Conservation (phyloP, 2,113 vertebrate species). For the Chroicocephalus ridibundus region DNA sequence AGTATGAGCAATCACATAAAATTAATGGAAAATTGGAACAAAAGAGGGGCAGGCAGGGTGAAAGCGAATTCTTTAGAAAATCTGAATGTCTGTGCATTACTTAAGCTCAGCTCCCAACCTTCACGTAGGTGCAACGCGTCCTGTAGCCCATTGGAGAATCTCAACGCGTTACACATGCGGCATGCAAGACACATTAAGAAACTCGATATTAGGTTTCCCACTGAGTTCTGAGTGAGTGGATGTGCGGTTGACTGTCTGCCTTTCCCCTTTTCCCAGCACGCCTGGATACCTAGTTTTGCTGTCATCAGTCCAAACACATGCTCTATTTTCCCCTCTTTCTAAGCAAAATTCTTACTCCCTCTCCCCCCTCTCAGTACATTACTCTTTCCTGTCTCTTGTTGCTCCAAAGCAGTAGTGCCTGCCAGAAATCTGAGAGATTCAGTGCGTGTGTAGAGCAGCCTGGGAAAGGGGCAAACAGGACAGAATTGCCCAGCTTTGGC, state of each 20-base stretch:
- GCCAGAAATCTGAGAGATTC: background rate
- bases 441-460: background rate
- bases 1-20: background rate
- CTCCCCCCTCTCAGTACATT: background rate
- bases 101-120: background rate
- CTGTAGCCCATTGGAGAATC: background rate
- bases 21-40: slow-evolving; percentile 26
- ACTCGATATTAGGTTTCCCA: background rate
- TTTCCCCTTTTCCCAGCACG: slow-evolving; percentile 39
- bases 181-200: background rate
- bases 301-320: slow-evolving; percentile 44
- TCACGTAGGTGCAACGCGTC: background rate
- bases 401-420: background rate
- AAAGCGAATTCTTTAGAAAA: background rate
- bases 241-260: slow-evolving; percentile 2
- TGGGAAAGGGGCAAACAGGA: background rate
- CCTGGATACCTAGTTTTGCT: slow-evolving; percentile 60
- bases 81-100: background rate
- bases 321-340: slow-evolving; percentile 36
- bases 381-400: slow-evolving; percentile 20
- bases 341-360: slow-evolving; percentile 13
- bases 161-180: background rate
- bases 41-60: background rate
- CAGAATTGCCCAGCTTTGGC: background rate
- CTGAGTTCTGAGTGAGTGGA: slow-evolving; percentile 33